Evolutionary conservation across 2,113 vertebrate genomes (phyloP).

Genomic region (Andinoacara biseriatus): DNA sequence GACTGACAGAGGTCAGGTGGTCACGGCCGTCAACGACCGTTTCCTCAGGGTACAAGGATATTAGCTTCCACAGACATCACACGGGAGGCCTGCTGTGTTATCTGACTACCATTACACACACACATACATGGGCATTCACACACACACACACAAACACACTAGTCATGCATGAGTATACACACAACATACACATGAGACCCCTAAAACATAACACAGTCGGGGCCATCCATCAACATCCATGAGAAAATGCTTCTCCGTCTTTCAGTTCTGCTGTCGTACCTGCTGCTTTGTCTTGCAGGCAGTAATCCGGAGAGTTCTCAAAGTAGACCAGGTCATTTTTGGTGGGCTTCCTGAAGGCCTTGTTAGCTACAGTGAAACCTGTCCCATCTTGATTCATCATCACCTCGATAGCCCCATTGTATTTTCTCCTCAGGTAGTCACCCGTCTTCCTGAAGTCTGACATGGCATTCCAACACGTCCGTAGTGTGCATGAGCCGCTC

Average conservation of each 20-base stretch:
- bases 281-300: constrained; percentile 95
- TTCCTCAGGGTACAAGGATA: constrained; percentile 69
- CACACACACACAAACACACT: constrained; percentile 62
- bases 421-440: constrained; percentile 92
- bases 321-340: constrained; percentile 98
- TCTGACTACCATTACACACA: constrained; percentile 58
- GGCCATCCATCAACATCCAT: constrained; percentile 71
- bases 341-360: constrained; percentile 93
- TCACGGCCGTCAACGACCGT: constrained; percentile 51
- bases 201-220: constrained; percentile 62
- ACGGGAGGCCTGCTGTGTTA: constrained; percentile 70
- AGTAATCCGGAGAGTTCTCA: constrained; percentile 98
- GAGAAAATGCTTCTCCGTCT: constrained; percentile 45
- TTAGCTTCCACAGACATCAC: constrained; percentile 76
- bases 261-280: constrained; percentile 79
- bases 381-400: constrained; percentile 96
- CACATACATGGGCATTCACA: constrained; percentile 42
- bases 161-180: constrained; percentile 69
- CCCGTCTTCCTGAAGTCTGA: constrained; percentile 96
- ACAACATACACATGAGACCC: constrained; percentile 61
- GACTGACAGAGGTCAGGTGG: constrained; percentile 74
- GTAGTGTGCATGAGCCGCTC: constrained; percentile 94
- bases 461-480: constrained; percentile 97
- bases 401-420: constrained; percentile 96
- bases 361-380: constrained; percentile 93